Evolutionary conservation across 1,140 invertebrate species (phyloP).

Genomic region (Vollenhovia emeryi): DNA sequence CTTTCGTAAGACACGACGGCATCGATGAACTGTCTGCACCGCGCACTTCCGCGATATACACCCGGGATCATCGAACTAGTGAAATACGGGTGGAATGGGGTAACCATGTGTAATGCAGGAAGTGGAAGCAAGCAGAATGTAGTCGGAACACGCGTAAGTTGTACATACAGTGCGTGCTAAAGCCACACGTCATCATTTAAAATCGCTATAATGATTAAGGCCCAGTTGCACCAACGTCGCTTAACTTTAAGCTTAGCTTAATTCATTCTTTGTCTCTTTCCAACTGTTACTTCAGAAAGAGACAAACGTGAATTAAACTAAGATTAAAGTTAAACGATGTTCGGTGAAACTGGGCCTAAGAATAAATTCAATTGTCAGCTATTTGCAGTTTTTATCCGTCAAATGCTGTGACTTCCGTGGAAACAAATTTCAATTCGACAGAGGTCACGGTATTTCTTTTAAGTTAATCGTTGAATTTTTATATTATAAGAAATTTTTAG

Average conservation of each 20-base stretch:
- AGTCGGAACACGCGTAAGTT: not conserved
- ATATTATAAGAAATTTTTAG: no score
- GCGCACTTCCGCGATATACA: conserved; percentile 23
- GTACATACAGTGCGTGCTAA: not conserved
- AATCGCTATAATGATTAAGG: not conserved
- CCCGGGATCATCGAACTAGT: conserved; percentile 8
- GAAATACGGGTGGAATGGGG: conserved; percentile 21
- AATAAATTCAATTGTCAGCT: not conserved
- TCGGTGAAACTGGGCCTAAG: no score
- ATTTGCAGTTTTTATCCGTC: not conserved
- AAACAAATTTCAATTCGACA: not conserved
- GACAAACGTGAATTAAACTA: no score
- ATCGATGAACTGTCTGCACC: conserved; percentile 17
- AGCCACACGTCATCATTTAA: not conserved
- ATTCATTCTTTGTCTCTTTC: no score
- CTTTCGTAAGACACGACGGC: not conserved
- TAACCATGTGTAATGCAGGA: conserved; percentile 20
- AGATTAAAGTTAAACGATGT: no score
- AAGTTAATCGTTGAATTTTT: not conserved
- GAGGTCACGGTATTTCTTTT: not conserved
- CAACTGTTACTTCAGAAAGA: no score
- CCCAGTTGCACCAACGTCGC: no score
- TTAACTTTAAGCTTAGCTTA: no score
- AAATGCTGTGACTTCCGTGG: not conserved
- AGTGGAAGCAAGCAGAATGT: not conserved